A percentile compares a stretch with the other conserved stretches of the same genome.
Evolutionary conservation across 2,797 vertebrate genomes (phyloP).

Genomic region (Merluccius polli): DNA sequence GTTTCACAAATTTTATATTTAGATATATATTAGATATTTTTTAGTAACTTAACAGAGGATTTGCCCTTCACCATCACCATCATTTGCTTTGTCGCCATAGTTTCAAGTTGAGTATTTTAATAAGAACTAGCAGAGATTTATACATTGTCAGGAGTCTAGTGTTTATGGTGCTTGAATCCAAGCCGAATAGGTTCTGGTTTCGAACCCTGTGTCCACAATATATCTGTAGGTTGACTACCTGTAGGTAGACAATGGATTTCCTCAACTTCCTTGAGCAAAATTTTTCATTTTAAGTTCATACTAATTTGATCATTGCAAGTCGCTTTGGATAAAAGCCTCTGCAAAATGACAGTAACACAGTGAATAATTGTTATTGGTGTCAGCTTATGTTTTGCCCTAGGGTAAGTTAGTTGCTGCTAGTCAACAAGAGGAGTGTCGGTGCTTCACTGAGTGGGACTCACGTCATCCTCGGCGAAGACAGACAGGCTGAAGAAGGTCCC

Average conservation of each 20-base stretch:
- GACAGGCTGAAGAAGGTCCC: constrained; percentile 95
- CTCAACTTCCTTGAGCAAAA: not conserved
- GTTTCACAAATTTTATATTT: not conserved
- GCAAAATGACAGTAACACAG: not conserved
- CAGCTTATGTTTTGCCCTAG: not conserved
- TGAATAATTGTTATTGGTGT: not conserved
- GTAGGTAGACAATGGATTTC: not conserved
- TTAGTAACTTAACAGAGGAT: not conserved
- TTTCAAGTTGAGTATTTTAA: not conserved
- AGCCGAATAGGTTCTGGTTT: not conserved
- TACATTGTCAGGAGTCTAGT: not conserved
- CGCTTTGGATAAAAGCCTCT: not conserved
- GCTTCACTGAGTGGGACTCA: constrained; percentile 67
- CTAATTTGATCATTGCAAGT: too few relatives aligned
- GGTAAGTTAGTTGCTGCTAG: not conserved
- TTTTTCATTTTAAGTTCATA: not conserved
- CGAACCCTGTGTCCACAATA: not conserved
- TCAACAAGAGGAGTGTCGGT: not conserved
- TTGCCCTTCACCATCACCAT: not conserved
- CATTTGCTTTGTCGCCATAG: not conserved
- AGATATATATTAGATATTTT: not conserved
- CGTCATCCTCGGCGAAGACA: constrained; percentile 96
- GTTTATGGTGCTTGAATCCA: not conserved
- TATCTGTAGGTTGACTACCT: not conserved
- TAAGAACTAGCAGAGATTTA: not conserved